These are phyloP conservation scores for Sebastes baramenuke DNA, from an alignment of 2,797 vertebrate species.

Conservation along the genomic window DNA sequence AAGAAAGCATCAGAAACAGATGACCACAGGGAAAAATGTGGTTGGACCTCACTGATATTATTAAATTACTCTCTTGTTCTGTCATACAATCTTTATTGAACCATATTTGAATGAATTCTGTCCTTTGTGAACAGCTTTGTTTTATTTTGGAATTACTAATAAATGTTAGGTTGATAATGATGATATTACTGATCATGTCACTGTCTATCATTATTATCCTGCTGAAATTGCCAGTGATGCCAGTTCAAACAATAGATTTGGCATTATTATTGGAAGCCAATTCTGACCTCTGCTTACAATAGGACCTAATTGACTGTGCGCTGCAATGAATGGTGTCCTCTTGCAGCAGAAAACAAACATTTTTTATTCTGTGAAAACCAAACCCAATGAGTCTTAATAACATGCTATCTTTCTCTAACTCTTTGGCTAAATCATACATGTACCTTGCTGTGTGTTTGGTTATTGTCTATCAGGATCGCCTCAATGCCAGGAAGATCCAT, in stretches of 20 bases:
- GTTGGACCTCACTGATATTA: background rate
- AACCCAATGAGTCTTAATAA: background rate
- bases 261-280: background rate
- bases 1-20: background rate
- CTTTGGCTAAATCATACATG: background rate
- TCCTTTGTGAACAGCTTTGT: background rate
- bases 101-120: background rate
- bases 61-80: background rate
- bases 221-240: background rate
- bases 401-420: background rate
- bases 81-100: background rate
- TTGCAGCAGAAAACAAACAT: background rate
- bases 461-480: conserved; percentile 86
- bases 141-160: background rate
- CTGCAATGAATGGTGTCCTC: background rate
- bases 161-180: background rate
- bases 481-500: conserved; percentile 94
- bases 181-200: background rate
- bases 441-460: background rate
- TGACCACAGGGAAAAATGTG: background rate
- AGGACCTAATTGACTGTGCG: background rate
- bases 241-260: background rate
- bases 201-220: background rate
- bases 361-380: background rate
- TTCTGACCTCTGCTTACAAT: background rate